Base-by-base conservation (phyloP, 2,797 vertebrate genomes). In the Pangasius mekongensis region DNA sequence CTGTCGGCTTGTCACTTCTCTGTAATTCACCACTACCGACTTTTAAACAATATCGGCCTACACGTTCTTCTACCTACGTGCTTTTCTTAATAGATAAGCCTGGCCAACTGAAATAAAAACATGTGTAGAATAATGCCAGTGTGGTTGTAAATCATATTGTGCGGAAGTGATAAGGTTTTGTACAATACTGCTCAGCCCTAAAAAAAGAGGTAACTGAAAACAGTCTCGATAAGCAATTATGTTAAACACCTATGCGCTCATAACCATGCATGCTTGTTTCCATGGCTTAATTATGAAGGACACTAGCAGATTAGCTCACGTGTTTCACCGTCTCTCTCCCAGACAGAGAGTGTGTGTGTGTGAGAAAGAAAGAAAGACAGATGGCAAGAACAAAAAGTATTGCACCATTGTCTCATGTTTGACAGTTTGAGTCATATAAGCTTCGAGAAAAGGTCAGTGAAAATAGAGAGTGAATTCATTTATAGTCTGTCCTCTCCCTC, bases 381-480 rank as follows among this genome's bases (percentile, higher is more conserved):
- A 84, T 0, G 76, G 47, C 64, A 66, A 86, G 84, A 90, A 85
- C 83, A 88, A 86, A 91, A 84, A 66, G 49, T 80, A 87, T 90
- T 74, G 69, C 81, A 85, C 81, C 76, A 87, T 89, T 90, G 89
- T 89, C 76, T 81, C 80, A 56, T 90, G 64, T 92, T 91, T 90
- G 87, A 69, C 60, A 86, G n/a, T 90, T 90, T 91, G 89, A 89
- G 87, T 89, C 91, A 83, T 86, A 80, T 87, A 89, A 91, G 90
- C 89, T 87, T 83, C 47, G 74, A 88, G 89, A 91, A 92, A 92
- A 91, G 90, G 91, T 90, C 91, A 92, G 85, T 90, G 86, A 90
- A 91, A 92, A 91, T 88, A 92, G 89, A 92, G 85, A 84, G 87
- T 88, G 81, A 88, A 92, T 91, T 91, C 76, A 91, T 91, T 89